Conservation (phyloP, 1,140 invertebrate species). For the Heterodera schachtii region DNA sequence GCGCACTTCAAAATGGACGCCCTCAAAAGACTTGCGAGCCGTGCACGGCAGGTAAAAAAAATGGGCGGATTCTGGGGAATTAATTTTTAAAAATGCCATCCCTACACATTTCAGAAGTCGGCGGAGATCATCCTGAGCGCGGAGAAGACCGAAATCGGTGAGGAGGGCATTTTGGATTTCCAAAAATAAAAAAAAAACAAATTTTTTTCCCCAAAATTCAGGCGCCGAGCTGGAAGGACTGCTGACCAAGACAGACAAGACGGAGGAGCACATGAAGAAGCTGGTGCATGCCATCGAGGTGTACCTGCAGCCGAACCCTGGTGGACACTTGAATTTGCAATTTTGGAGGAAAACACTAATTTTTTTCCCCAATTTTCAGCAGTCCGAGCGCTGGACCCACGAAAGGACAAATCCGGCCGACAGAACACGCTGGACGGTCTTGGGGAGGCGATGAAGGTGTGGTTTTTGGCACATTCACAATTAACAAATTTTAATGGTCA, state of each 20-base stretch:
- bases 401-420: constrained; percentile 85
- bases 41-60: constrained; percentile 76
- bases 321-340: constrained; percentile 66
- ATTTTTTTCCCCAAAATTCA: background rate
- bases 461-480: background rate
- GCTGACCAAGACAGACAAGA: constrained; percentile 79
- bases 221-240: constrained; percentile 89
- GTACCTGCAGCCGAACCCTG: constrained; percentile 88
- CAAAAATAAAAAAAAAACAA: background rate
- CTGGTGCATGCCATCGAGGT: constrained; percentile 81
- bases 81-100: constrained; percentile 13
- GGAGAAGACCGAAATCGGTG: constrained; percentile 82
- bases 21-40: constrained; percentile 72
- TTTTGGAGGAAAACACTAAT: background rate
- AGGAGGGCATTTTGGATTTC: background rate
- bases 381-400: constrained; percentile 85
- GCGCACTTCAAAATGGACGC: background rate
- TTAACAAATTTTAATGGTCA: background rate
- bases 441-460: constrained; percentile 80
- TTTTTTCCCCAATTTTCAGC: constrained; percentile 69
- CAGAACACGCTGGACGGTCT: constrained; percentile 84
- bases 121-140: constrained; percentile 87
- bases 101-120: constrained; percentile 74
- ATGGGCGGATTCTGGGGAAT: constrained; percentile 68
- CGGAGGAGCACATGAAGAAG: constrained; percentile 85